Percentiles rank a stretch among this genome's conserved stretches.
These are phyloP conservation scores for Echinops telfairi DNA, from an alignment of 2,113 vertebrate genomes.

Conservation along the genomic window DNA sequence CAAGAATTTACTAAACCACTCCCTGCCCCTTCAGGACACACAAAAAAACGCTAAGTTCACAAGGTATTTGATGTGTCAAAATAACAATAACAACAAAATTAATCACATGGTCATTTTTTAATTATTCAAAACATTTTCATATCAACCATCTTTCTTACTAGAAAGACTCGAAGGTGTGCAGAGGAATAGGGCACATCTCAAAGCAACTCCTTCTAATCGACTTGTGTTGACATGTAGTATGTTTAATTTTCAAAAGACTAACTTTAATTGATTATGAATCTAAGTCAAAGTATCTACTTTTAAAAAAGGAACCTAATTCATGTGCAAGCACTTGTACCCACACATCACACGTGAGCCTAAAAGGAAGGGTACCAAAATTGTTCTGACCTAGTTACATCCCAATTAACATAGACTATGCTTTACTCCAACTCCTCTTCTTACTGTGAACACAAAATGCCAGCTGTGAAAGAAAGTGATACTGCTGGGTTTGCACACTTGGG, in stretches of 20 bases:
- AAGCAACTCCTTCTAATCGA: slow-evolving; percentile 4
- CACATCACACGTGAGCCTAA: slow-evolving; percentile 9
- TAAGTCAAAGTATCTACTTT: slow-evolving; percentile 13
- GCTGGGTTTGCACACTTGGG: slow-evolving; percentile 81
- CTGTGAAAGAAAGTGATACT: slow-evolving; percentile 83
- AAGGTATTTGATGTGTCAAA: slow-evolving; percentile 36
- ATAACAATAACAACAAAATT: slow-evolving; percentile 4
- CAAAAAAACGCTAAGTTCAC: slow-evolving; percentile 9
- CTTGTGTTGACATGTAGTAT: not conserved
- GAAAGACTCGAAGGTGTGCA: slow-evolving; percentile 1
- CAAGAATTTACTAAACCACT: not conserved
- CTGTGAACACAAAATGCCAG: slow-evolving; percentile 83
- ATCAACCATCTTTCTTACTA: not conserved
- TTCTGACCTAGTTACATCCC: slow-evolving; percentile 78
- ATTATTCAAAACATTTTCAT: slow-evolving; percentile 55
- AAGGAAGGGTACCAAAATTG: slow-evolving; percentile 58
- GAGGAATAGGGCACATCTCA: not conserved
- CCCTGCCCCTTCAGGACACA: slow-evolving; percentile 10
- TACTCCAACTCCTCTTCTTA: slow-evolving; percentile 74
- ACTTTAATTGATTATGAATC: slow-evolving; percentile 47
- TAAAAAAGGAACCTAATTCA: slow-evolving; percentile 3
- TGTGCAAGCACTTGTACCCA: not conserved
- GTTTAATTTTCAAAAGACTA: slow-evolving; percentile 60
- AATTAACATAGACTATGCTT: slow-evolving; percentile 77
- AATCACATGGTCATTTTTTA: not conserved